Base-by-base conservation (phyloP, 2,797 vertebrate genomes). In the Eulemur mongoz region DNA sequence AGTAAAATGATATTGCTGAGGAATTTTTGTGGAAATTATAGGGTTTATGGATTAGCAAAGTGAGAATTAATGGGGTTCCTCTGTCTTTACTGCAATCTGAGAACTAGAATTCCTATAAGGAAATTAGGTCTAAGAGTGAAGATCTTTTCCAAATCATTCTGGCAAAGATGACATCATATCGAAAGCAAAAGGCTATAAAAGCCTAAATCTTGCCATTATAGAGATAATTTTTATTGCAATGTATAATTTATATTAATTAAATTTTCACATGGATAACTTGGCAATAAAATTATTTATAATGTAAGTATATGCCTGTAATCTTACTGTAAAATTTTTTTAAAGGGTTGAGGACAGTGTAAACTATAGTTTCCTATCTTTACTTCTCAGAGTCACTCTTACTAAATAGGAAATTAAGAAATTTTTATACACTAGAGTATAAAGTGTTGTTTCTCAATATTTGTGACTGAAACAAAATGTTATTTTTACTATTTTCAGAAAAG, bases 41-140 rank as follows among this genome's bases (percentile, higher is more conserved):
- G 93, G 73, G 95, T 97, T 96, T 97, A 96, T 97, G 93, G 94
- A 96, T 97, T 97, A 97, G 93, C 87, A 97, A 96, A 97, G 95
- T 97, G 95, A 97, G 93, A 95, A 95, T 96, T 97, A 96, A 97
- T 96, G 94, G 96, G 81, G 93, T 95, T 97, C 93, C 73, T 65
- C 93, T 96, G 78, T 97, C 92, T 94, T 90, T 90, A 89, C 72
- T 76, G 40, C 57, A 90, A n/a, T 70, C 93, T 76, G 85, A 97
- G 57, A 90, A 79, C 95, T 94, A 30, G 84, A 93, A 95, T 94
- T 94, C 89, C 87, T 93, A 69, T 80, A 76, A 95, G 94, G 61
- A 97, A 96, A 95, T 93, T 35, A 95, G 67, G 89, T 96, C 80
- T 83, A 92, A 80, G 70, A 93, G 59, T 38, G n/a, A 97, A 95